Evolutionary conservation across 2,888 invertebrate species (phyloP).

Genomic region (Heteromurus nitidus): DNA sequence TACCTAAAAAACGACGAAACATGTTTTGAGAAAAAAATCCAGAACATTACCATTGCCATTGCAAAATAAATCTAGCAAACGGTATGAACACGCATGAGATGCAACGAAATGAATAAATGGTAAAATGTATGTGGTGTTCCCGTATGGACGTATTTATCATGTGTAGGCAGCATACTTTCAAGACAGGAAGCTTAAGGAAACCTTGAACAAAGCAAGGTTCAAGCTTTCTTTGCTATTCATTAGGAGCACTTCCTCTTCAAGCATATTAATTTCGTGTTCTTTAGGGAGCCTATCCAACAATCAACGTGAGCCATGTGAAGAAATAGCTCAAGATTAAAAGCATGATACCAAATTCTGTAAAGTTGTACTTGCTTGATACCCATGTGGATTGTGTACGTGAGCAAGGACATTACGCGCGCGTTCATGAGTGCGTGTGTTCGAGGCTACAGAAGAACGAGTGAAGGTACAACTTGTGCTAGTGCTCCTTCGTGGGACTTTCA

Average conservation of each 20-base stretch:
- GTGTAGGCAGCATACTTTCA: background rate
- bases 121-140: too few species aligned
- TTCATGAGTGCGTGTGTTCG: background rate
- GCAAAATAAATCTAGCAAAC: background rate
- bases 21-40: background rate
- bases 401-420: background rate
- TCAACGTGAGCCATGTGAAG: too few species aligned
- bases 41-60: background rate
- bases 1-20: background rate
- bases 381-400: background rate
- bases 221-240: background rate
- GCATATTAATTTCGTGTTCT: too few species aligned
- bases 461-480: background rate
- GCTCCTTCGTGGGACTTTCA: constrained; percentile 47
- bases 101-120: background rate
- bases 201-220: background rate
- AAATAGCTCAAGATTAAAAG: too few species aligned
- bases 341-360: background rate
- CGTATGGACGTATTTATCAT: too few species aligned
- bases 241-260: background rate
- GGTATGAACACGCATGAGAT: background rate
- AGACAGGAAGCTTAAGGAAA: background rate
- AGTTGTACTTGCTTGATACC: background rate
- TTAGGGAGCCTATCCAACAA: too few species aligned
- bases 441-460: too few species aligned